Base-by-base conservation (phyloP, 2,888 invertebrate genomes). In the Doris montereyensis region DNA sequence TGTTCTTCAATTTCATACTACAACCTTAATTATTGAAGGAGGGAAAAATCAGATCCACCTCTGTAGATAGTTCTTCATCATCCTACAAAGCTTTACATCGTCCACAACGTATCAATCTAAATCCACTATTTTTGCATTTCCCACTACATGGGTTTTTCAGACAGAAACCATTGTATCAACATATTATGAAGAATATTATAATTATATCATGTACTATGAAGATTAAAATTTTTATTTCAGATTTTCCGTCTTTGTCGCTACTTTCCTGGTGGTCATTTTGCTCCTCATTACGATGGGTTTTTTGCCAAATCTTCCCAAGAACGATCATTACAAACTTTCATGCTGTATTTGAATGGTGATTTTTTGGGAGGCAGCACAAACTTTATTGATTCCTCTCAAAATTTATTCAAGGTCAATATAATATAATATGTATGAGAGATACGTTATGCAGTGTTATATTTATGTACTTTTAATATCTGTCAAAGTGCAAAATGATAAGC, bases 201-300 rank as follows among this genome's bases (percentile, higher is more conserved):
- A 10, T 8, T 52, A 8, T 17, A 52, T 52, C 52, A 52, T 57
- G n/a, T 5, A 17, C 57, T 3, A 70, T 5, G 5, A 41, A 73
- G 57, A 57, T 52, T 17, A 10, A 30, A 10, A 30, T n/a, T 58
- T 28, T n/a, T 35, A 32, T 76, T 5, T 68, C 81, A 89, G 89
- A 68, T 89, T 26, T 89, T 88, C 67, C 80, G 89, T 41, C 81
- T 90, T 8, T 88, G 88, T 77, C 82, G 88, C 0, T 90, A 90
- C 76, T 30, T 81, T 4, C 87, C 89, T 26, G 88, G 87, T 17
- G 88, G 88, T 2, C 90, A 90, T 77, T 90, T 90, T 83, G 88
- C 88, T 3, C 90, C 90, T 0, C 89, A 90, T 82, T 89, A 87
- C 84, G 90, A 90, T 81, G 89, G 89, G 3, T 87, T 85, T 76